These are phyloP conservation scores for Trissolcus basalis DNA, from an alignment of 1,140 invertebrate species.

Conservation along the genomic window DNA sequence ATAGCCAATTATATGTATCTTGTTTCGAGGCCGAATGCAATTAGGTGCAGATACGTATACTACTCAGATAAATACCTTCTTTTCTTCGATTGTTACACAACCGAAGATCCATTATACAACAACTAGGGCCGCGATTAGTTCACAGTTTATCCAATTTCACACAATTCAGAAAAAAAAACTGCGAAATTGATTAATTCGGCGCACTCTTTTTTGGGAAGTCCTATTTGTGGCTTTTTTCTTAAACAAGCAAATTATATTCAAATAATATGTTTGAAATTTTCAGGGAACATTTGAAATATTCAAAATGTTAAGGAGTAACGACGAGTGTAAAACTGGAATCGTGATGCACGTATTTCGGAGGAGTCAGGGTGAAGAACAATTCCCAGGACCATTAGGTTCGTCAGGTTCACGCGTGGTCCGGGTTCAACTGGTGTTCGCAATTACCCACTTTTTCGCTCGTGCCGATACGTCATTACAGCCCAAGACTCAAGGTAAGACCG, in stretches of 20 bases:
- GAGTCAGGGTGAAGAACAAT: constrained; percentile 32
- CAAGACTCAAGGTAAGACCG: constrained; percentile 37
- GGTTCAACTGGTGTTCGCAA: constrained; percentile 62
- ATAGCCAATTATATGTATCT: constrained; percentile 62
- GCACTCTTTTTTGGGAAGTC: too few species aligned
- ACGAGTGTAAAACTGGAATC: constrained; percentile 12
- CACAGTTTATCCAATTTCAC: constrained; percentile 26
- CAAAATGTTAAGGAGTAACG: not conserved
- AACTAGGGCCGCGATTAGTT: constrained; percentile 42
- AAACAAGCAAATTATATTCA: too few species aligned
- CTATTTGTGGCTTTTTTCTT: too few species aligned
- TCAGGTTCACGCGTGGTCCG: constrained; percentile 59
- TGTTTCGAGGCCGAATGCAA: constrained; percentile 59
- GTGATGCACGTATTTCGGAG: constrained; percentile 53
- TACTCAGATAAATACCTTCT: constrained; percentile 51
- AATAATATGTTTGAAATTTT: too few species aligned
- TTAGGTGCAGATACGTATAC: constrained; percentile 57
- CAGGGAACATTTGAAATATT: too few species aligned
- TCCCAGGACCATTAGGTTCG: constrained; percentile 53
- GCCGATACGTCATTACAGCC: constrained; percentile 47
- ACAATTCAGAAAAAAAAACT: constrained; percentile 5
- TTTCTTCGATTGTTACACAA: constrained; percentile 55
- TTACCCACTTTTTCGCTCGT: constrained; percentile 64
- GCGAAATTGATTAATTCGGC: not conserved
- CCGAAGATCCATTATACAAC: constrained; percentile 29